These are phyloP conservation scores for Eremophila alpestris DNA, from an alignment of 2,797 vertebrate species.

Conservation along the genomic window DNA sequence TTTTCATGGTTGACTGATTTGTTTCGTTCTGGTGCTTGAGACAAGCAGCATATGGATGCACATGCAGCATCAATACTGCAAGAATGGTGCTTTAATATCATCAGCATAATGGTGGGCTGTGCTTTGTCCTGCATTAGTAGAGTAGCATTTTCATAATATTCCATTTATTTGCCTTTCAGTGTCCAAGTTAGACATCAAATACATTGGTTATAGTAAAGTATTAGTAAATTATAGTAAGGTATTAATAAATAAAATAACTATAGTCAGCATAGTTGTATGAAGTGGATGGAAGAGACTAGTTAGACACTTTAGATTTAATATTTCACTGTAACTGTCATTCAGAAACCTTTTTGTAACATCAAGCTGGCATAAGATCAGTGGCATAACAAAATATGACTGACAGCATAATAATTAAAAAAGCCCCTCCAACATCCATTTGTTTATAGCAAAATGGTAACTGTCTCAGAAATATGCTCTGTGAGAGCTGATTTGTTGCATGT, in stretches of 20 bases:
- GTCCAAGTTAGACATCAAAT: not conserved
- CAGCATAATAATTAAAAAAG: not conserved
- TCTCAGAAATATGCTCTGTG: not conserved
- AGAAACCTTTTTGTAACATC: not conserved
- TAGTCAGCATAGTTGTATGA: not conserved
- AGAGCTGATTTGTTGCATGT: not conserved
- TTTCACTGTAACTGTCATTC: not conserved
- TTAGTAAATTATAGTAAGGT: not conserved
- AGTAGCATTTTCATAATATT: not conserved
- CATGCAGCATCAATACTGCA: not conserved
- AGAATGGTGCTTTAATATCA: not conserved
- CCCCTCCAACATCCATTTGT: not conserved
- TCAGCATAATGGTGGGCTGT: not conserved
- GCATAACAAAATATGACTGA: not conserved
- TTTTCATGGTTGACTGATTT: not conserved
- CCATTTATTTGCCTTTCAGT: not conserved
- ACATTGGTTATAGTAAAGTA: not conserved
- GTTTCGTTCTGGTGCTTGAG: not conserved
- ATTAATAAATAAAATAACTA: not conserved
- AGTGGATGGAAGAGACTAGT: not conserved
- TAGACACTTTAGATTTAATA: not conserved
- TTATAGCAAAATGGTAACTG: not conserved
- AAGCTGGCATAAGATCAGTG: slow-evolving; percentile 1
- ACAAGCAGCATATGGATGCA: not conserved
- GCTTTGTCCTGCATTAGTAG: not conserved